A percentile compares a stretch with the other conserved stretches of the same genome.
Conservation (phyloP, 2,888 invertebrate genomes). For the Peribatodes rhomboidaria region DNA sequence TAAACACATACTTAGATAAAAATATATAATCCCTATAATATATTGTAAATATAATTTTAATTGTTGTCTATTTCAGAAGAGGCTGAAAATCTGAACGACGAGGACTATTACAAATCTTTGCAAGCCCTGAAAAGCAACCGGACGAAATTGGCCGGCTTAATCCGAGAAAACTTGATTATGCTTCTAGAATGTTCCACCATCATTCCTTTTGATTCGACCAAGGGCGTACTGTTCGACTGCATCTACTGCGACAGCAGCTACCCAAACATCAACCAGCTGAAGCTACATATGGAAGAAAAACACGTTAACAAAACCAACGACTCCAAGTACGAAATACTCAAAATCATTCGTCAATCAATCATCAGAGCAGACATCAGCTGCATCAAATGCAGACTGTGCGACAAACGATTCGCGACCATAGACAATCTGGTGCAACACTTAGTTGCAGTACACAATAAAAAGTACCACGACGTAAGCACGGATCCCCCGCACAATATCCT, state of each 20-base stretch:
- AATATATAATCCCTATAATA: too few relatives aligned
- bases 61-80: not conserved
- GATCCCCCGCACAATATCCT: slow-evolving; percentile 5
- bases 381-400: slow-evolving; percentile 1
- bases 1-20: too few relatives aligned
- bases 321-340: not conserved
- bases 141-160: not conserved
- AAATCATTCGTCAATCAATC: not conserved
- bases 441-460: not conserved
- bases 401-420: not conserved
- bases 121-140: too few relatives aligned
- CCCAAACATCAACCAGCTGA: not conserved
- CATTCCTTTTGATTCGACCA: not conserved
- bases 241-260: not conserved
- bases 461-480: not conserved
- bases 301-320: not conserved
- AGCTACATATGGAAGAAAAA: not conserved
- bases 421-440: not conserved
- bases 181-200: not conserved
- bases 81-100: not conserved
- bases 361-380: not conserved
- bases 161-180: slow-evolving; percentile 2
- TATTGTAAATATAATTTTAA: not conserved
- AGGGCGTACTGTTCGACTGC: not conserved
- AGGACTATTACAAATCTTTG: not conserved